Evolutionary conservation across 1,140 invertebrate species (phyloP).

Genomic region (Branchinecta lynchi): DNA sequence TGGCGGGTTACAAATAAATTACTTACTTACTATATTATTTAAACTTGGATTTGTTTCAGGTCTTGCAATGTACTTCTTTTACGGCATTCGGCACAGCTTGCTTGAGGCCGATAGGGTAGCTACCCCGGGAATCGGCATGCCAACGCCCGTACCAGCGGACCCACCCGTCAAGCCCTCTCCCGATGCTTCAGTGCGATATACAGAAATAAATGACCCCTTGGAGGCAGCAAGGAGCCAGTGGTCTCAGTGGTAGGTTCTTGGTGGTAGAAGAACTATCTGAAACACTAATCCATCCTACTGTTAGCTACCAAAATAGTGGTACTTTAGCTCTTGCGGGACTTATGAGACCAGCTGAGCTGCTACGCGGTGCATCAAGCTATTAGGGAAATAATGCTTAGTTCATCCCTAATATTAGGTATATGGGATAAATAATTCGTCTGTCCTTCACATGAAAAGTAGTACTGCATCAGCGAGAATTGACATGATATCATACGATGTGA

Average conservation of each 20-base stretch:
- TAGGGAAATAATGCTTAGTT: too few species aligned
- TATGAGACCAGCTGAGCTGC: too few species aligned
- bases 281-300: too few species aligned
- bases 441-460: too few species aligned
- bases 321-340: too few species aligned
- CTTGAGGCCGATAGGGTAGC: not conserved
- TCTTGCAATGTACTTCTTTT: conserved; percentile 14
- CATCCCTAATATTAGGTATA: too few species aligned
- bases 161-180: not conserved
- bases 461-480: too few species aligned
- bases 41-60: not conserved
- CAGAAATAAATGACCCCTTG: conserved; percentile 7
- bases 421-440: too few species aligned
- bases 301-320: too few species aligned
- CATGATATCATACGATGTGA: too few species aligned
- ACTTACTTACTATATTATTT: not conserved
- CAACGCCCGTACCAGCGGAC: not conserved
- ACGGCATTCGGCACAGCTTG: conserved; percentile 13
- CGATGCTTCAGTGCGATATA: not conserved
- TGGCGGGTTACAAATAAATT: not conserved
- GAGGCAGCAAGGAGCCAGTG: conserved; percentile 11
- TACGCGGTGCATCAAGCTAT: too few species aligned
- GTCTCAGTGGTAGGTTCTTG: conserved; percentile 13
- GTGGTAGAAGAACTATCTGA: not conserved
- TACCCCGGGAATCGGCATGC: not conserved